Base-by-base conservation (phyloP, 2,888 invertebrate species). In the Amaurobius ferox region DNA sequence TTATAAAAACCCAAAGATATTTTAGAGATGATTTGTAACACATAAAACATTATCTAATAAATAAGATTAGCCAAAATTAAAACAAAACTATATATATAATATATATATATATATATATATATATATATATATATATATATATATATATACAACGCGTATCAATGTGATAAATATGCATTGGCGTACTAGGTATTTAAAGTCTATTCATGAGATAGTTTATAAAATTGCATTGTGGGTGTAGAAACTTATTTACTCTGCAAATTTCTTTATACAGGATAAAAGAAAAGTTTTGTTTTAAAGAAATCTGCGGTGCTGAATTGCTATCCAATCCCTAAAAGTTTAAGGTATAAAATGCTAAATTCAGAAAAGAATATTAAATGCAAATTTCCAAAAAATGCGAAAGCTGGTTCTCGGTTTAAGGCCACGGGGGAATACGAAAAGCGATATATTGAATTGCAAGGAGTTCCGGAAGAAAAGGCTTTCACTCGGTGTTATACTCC, bases 311-410 rank as follows among this genome's bases (percentile, higher is more conserved):
- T 23, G 23, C 19, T 3, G 19, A 55, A 55, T 55, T 55, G 55
- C 55, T 55, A 55, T 55, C 23, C 23, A 55, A 55, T 55, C 55
- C 55, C 23, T 55, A 11, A 55, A 55, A 23, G 23, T 55, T 55
- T 6, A 55, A 23, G 19, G 23, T 55, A 55, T 23, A 55, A 55
- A 55, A 55, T 55, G 55, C 55, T 23, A 55, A 55, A 55, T 55
- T 55, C 55, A 55, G 55, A 55, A 55, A 55, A 55, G 55, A 55
- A 23, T 55, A 55, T 55, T 55, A 55, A 55, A 55, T 55, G 55
- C 55, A 55, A 55, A 55, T 55, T 55, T 55, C 55, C 23, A 55
- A 55, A n/a, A 55, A 55, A 19, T 55, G 23, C 23, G 23, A 55
- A 55, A 23, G 19, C 55, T 55, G 55, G 19, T 55, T 55, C 55